These are phyloP conservation scores for Phymanthus crucifer DNA, from an alignment of 92 coral and sea anemone genomes.

Conservation along the genomic window DNA sequence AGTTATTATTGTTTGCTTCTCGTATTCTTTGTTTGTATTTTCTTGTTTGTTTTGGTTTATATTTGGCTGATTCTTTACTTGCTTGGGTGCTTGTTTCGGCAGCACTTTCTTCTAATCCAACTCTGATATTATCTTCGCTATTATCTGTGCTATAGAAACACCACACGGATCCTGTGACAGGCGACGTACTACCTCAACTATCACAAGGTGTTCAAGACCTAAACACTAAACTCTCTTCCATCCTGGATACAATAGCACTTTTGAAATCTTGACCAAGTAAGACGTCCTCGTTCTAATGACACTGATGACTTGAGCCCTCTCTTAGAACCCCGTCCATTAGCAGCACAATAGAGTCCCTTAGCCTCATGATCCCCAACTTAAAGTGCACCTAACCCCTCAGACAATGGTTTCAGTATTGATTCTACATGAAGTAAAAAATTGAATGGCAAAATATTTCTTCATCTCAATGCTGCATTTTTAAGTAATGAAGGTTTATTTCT, in stretches of 20 bases:
- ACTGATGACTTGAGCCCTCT: neutral
- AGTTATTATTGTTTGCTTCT: too few species aligned
- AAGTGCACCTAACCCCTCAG: too few species aligned
- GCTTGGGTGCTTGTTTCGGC: too few species aligned
- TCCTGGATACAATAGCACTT: constrained; percentile 38
- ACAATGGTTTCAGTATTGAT: too few species aligned
- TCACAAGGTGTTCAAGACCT: constrained; percentile 31
- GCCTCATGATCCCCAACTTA: neutral
- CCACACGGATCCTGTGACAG: constrained; percentile 62
- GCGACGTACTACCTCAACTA: constrained; percentile 44
- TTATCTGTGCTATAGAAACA: constrained; percentile 39
- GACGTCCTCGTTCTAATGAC: neutral
- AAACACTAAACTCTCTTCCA: constrained; percentile 52
- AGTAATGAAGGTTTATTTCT: too few species aligned
- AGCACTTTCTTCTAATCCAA: too few species aligned
- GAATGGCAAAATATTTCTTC: too few species aligned
- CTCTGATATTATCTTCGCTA: neutral
- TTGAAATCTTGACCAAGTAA: constrained; percentile 35
- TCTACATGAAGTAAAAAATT: too few species aligned
- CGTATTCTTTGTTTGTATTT: too few species aligned
- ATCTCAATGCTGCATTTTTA: too few species aligned
- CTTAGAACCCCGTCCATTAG: neutral
- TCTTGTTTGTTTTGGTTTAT: too few species aligned
- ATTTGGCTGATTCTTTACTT: too few species aligned
- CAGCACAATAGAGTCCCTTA: neutral